Conservation (phyloP, 2,888 invertebrate genomes). For the Scaptomyza flava region DNA sequence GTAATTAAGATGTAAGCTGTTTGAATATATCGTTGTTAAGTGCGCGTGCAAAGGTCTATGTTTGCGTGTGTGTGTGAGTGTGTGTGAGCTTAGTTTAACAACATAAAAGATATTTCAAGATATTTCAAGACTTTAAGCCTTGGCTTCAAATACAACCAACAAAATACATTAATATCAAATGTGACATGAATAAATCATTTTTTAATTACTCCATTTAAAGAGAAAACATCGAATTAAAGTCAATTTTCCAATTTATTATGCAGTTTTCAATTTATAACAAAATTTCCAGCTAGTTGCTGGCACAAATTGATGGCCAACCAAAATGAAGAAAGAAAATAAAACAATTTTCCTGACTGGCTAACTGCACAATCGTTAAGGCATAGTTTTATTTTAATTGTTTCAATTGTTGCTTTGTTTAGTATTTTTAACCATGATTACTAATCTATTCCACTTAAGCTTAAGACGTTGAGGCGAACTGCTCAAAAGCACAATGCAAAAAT, state of each 20-base stretch:
- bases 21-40: conserved; percentile 55
- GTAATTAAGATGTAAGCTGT: conserved; percentile 78
- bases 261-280: conserved; percentile 1
- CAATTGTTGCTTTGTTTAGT: neutral
- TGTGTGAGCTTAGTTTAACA: conserved; percentile 3
- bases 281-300: neutral
- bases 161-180: conserved; percentile 32
- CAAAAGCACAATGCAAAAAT: neutral
- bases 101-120: conserved; percentile 13
- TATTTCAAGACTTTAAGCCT: conserved; percentile 19
- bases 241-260: conserved; percentile 2
- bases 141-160: neutral
- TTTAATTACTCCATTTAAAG: conserved; percentile 13
- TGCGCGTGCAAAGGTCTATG: conserved; percentile 7
- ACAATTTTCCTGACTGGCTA: neutral
- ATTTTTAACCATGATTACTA: neutral
- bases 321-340: neutral
- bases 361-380: neutral
- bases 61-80: conserved; percentile 8
- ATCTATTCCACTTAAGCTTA: neutral
- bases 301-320: neutral
- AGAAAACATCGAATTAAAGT: neutral
- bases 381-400: neutral
- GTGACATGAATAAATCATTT: conserved; percentile 32
- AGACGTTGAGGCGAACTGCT: neutral